Percentiles rank a stretch among this genome's conserved stretches.
Conservation (phyloP, 2,888 invertebrate species). For the Polietes domitor region DNA sequence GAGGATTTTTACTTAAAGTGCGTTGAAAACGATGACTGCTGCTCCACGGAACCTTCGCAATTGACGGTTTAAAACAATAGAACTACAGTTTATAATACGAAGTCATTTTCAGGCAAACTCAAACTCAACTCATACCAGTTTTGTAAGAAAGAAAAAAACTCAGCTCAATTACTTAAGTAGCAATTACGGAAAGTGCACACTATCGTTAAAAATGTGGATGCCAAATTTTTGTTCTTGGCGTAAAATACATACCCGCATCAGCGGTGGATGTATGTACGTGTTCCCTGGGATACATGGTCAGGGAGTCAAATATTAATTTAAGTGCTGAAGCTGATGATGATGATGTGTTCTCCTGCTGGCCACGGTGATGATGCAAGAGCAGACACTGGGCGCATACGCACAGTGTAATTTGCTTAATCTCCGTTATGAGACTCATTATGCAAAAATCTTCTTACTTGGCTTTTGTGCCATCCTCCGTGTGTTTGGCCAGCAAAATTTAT, state of each 20-base stretch:
- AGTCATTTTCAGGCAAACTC: too few relatives aligned
- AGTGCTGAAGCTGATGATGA: conserved; percentile 27
- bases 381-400: conserved; percentile 1
- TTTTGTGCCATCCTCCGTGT: background rate
- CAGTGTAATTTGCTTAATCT: conserved; percentile 67
- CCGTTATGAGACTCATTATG: conserved; percentile 70
- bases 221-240: conserved; percentile 32
- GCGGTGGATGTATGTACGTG: background rate
- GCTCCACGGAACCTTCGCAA: too few relatives aligned
- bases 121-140: too few relatives aligned
- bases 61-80: too few relatives aligned
- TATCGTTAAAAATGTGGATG: conserved; percentile 59
- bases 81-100: too few relatives aligned
- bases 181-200: conserved; percentile 63
- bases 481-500: conserved; percentile 68
- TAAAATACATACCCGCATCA: conserved; percentile 16
- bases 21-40: too few relatives aligned
- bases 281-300: conserved; percentile 14
- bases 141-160: background rate
- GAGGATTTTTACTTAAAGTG: too few relatives aligned
- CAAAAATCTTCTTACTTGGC: conserved; percentile 37
- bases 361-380: background rate
- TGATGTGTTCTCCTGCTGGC: conserved; percentile 4
- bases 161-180: conserved; percentile 42
- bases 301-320: conserved; percentile 37